phyloP scores from a whole-genome alignment of 2,888 invertebrate genomes.

The Temnothorax rugatulus region DNA sequence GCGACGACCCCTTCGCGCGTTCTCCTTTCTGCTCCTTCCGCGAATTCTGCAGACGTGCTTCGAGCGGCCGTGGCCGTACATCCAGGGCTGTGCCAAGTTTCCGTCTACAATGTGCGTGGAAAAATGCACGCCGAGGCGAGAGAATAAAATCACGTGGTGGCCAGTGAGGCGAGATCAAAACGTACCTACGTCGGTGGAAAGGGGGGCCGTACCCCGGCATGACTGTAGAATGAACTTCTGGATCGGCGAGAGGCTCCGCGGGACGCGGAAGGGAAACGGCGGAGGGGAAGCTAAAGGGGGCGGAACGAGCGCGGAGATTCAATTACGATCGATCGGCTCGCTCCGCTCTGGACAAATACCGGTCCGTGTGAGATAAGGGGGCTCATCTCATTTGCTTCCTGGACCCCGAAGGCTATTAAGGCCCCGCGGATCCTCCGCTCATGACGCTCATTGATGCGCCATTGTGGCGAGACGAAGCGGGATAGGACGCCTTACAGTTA shows the following conservation, averaged over 20 bases:
- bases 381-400: slow-evolving; percentile 71
- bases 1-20: slow-evolving; percentile 46
- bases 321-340: slow-evolving; percentile 75
- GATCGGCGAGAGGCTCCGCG: slow-evolving; percentile 5
- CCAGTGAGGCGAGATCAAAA: slow-evolving; percentile 38
- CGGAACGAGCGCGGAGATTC: slow-evolving; percentile 72
- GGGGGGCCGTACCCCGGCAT: slow-evolving; percentile 25
- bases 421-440: slow-evolving; percentile 59
- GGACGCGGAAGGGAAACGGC: slow-evolving; percentile 26
- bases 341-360: slow-evolving; percentile 75
- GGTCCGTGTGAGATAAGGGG: slow-evolving; percentile 73
- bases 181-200: slow-evolving; percentile 54
- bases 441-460: slow-evolving; percentile 68
- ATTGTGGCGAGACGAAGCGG: slow-evolving; percentile 62
- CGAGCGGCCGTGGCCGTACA: neutral
- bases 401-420: slow-evolving; percentile 70
- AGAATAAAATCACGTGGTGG: slow-evolving; percentile 48
- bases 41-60: slow-evolving; percentile 50
- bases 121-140: slow-evolving; percentile 63
- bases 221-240: slow-evolving; percentile 49
- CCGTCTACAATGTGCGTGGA: slow-evolving; percentile 63
- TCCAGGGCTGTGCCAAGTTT: slow-evolving; percentile 41
- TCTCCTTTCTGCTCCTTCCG: slow-evolving; percentile 54
- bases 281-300: slow-evolving; percentile 47
- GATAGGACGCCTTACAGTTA: neutral